These are phyloP conservation scores for Mythimna ferrago DNA, from an alignment of 2,888 invertebrate genomes.

Conservation along the genomic window DNA sequence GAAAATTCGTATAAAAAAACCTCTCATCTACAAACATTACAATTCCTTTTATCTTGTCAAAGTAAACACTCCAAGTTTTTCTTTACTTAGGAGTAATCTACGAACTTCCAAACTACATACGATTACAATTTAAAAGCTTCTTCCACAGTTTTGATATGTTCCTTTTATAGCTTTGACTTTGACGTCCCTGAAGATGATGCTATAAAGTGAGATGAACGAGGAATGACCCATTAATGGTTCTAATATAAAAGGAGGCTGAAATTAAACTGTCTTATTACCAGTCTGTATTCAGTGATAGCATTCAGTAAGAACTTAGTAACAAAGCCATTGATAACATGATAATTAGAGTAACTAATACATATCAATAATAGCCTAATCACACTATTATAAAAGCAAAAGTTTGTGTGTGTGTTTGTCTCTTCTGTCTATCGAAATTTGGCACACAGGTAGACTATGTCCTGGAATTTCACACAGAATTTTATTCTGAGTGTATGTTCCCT, in stretches of 20 bases:
- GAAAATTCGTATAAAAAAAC: background rate
- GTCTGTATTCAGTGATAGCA: background rate
- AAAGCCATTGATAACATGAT: no score
- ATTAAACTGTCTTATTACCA: background rate
- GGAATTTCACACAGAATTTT: no score
- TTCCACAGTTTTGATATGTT: constrained; percentile 64
- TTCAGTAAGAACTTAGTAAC: no score
- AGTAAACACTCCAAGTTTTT: constrained; percentile 30
- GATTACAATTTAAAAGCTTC: constrained; percentile 69
- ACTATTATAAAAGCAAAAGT: no score
- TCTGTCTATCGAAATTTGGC: no score
- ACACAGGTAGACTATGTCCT: no score
- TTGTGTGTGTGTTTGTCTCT: no score
- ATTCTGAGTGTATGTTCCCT: no score
- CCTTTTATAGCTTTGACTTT: constrained; percentile 70
- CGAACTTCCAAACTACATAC: constrained; percentile 61
- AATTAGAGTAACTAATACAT: no score
- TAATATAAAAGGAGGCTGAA: no score
- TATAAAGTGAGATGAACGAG: constrained; percentile 37
- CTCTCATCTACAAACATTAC: constrained; percentile 1
- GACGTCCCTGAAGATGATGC: constrained; percentile 20
- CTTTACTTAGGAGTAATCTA: constrained; percentile 57
- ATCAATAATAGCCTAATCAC: no score
- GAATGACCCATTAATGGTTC: background rate
- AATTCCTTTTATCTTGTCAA: constrained; percentile 6